These are phyloP conservation scores for Microctonus aethiopoides DNA, from an alignment of 2,888 invertebrate genomes.

Conservation along the genomic window DNA sequence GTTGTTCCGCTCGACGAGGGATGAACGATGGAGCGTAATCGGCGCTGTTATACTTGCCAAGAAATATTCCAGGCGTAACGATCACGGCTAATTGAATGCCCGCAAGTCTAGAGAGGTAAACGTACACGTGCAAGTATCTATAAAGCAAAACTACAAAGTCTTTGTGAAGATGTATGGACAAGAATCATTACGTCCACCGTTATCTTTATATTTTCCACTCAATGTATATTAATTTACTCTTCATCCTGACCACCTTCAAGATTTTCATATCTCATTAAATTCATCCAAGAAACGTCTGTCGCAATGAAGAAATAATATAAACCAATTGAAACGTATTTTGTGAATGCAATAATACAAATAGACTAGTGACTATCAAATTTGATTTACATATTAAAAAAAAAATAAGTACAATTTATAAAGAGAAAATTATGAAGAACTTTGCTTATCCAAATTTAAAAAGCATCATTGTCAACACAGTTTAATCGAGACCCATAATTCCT, in stretches of 20 bases:
- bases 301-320: slow-evolving; percentile 15
- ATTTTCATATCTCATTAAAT: slow-evolving; percentile 29
- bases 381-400: not conserved
- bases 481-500: slow-evolving; percentile 56
- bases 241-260: slow-evolving; percentile 12
- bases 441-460: not conserved
- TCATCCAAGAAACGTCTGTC: slow-evolving; percentile 21
- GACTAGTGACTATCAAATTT: not conserved
- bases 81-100: slow-evolving; percentile 33
- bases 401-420: not conserved
- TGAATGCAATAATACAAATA: not conserved
- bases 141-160: slow-evolving; percentile 8
- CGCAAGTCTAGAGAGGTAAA: not conserved
- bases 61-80: slow-evolving; percentile 26
- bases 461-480: slow-evolving; percentile 55
- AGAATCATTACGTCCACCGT: not conserved
- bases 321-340: slow-evolving; percentile 20
- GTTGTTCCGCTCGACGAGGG: slow-evolving; percentile 29
- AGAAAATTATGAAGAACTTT: not conserved
- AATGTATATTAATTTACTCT: not conserved
- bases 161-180: not conserved
- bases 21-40: slow-evolving; percentile 35
- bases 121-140: not conserved
- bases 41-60: slow-evolving; percentile 29
- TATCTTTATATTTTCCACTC: not conserved